phyloP scores from a whole-genome alignment of 2,888 invertebrate genomes.

The Nymphalis urticae region DNA sequence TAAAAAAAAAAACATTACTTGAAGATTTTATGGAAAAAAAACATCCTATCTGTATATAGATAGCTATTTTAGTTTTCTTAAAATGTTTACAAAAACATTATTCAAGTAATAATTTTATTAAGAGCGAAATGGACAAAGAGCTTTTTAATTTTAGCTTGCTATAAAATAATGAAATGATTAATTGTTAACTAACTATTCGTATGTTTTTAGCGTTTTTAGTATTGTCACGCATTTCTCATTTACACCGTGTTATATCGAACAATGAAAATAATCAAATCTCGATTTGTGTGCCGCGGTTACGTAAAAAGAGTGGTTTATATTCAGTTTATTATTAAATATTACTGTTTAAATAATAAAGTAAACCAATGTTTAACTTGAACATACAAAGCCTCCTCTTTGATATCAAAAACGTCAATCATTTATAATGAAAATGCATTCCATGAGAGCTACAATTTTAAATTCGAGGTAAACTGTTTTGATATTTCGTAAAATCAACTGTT shows the following conservation, averaged over 20 bases:
- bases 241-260: not conserved
- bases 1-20: constrained; percentile 21
- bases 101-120: not conserved
- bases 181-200: no score
- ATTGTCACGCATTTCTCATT: not conserved
- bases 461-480: not conserved
- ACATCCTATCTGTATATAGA: not conserved
- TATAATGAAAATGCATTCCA: constrained; percentile 1
- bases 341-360: not conserved
- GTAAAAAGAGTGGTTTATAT: not conserved
- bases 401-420: constrained; percentile 5
- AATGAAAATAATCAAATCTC: not conserved
- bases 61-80: constrained; percentile 18
- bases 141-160: not conserved
- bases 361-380: not conserved
- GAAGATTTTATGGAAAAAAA: constrained; percentile 13
- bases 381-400: not conserved
- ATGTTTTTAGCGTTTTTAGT: not conserved
- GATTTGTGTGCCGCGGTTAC: not conserved
- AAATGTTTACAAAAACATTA: not conserved
- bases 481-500: not conserved
- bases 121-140: not conserved
- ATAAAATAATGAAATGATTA: not conserved
- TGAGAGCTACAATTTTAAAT: not conserved
- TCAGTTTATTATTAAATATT: not conserved